These are phyloP conservation scores for Micromussa lordhowensis DNA, from an alignment of 92 coral and sea anemone genomes.

Conservation along the genomic window DNA sequence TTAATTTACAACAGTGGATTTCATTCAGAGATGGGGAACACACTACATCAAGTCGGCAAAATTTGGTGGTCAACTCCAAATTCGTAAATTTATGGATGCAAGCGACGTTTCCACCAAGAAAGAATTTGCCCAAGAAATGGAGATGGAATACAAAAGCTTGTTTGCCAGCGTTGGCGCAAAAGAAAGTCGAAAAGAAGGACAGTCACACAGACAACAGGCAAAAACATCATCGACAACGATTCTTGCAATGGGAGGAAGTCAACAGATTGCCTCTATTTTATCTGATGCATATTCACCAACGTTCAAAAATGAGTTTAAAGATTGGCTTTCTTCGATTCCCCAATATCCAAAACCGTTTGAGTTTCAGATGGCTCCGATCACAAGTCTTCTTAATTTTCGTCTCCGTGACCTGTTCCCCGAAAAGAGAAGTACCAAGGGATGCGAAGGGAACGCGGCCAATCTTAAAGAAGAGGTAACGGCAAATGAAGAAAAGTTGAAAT, in stretches of 20 bases:
- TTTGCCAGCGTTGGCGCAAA: conserved; percentile 73
- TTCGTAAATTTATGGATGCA: conserved; percentile 58
- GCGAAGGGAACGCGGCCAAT: conserved; percentile 47
- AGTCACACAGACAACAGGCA: conserved; percentile 24
- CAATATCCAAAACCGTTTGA: conserved; percentile 67
- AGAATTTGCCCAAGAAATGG: conserved; percentile 59
- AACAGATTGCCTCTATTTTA: conserved; percentile 55
- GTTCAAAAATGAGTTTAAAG: conserved; percentile 53
- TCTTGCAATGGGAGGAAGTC: conserved; percentile 58
- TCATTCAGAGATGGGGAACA: conserved; percentile 62
- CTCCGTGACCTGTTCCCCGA: conserved; percentile 59
- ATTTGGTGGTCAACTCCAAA: conserved; percentile 66
- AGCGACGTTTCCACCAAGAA: conserved; percentile 32
- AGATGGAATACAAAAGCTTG: conserved; percentile 55
- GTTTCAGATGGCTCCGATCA: conserved; percentile 44
- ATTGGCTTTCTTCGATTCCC: conserved; percentile 61
- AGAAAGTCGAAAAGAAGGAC: conserved; percentile 36
- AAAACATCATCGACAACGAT: conserved; percentile 50
- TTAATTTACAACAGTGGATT: conserved; percentile 23
- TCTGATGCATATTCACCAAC: conserved; percentile 70
- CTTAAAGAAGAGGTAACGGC: conserved; percentile 2
- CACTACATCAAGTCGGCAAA: conserved; percentile 68
- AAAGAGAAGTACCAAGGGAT: conserved; percentile 62
- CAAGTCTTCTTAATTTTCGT: conserved; percentile 52
- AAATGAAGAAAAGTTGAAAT: conserved; percentile 1